These are phyloP conservation scores for Drosophila navojoa DNA, from an alignment of 1,140 invertebrate genomes.

Conservation along the genomic window DNA sequence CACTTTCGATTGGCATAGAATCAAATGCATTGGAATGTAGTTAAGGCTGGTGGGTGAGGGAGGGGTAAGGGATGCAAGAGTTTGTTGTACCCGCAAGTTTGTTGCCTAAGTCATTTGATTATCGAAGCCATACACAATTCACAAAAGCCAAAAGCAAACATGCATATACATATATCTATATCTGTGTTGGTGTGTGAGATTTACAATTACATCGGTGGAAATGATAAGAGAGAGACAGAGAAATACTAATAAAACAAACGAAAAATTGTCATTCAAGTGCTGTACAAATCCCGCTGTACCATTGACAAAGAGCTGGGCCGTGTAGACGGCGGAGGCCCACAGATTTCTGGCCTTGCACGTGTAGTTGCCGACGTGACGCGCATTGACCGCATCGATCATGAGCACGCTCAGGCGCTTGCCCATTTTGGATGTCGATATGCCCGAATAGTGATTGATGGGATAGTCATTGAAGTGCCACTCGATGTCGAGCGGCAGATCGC, in stretches of 20 bases:
- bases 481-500: constrained; percentile 87
- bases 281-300: constrained; percentile 63
- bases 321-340: constrained; percentile 85
- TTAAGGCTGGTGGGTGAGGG: not conserved
- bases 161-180: constrained; percentile 44
- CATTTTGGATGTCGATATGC: constrained; percentile 85
- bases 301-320: constrained; percentile 77
- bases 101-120: constrained; percentile 9
- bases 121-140: constrained; percentile 36
- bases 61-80: not conserved
- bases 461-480: constrained; percentile 87
- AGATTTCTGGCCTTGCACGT: constrained; percentile 88
- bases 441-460: constrained; percentile 80
- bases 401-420: constrained; percentile 86
- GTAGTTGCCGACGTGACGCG: constrained; percentile 87
- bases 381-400: constrained; percentile 84
- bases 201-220: constrained; percentile 48
- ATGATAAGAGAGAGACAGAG: constrained; percentile 52
- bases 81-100: constrained; percentile 5
- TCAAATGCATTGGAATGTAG: not conserved
- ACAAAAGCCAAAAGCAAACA: constrained; percentile 54
- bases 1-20: constrained; percentile 74
- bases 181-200: constrained; percentile 45
- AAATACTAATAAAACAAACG: constrained; percentile 19
- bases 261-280: constrained; percentile 51